Evolutionary conservation across 1,140 invertebrate species (phyloP).

Genomic region (Acyrthosiphon pisum): DNA sequence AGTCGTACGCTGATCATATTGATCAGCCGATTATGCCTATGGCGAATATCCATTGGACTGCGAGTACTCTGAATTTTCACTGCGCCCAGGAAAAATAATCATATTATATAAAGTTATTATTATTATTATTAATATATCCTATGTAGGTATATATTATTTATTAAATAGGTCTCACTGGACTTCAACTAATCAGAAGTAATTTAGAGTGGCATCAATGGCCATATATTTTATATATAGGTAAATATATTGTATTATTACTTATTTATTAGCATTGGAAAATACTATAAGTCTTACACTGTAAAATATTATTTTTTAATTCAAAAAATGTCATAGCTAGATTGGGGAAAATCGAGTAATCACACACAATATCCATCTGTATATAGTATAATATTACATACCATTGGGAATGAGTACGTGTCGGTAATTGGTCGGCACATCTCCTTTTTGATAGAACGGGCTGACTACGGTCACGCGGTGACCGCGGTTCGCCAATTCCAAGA

Average conservation of each 20-base stretch:
- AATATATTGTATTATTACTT: no score
- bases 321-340: not conserved
- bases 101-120: no score
- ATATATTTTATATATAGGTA: no score
- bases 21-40: not conserved
- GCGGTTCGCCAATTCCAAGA: conserved; percentile 59
- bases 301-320: no score
- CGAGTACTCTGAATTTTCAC: not conserved
- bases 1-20: not conserved
- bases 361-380: not conserved
- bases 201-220: no score
- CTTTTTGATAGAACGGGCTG: conserved; percentile 58
- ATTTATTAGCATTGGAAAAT: no score
- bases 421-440: not conserved
- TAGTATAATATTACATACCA: not conserved
- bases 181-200: no score
- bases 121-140: no score
- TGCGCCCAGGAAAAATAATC: not conserved
- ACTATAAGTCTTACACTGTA: no score
- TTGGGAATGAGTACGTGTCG: not conserved
- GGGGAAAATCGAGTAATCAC: not conserved
- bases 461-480: conserved; percentile 61
- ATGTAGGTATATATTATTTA: no score
- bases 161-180: no score
- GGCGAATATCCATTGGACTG: not conserved